A percentile compares a stretch with the other conserved stretches of the same genome.
Conservation (phyloP, 1,140 invertebrate species). For the Pseudomyrmex sp. region DNA sequence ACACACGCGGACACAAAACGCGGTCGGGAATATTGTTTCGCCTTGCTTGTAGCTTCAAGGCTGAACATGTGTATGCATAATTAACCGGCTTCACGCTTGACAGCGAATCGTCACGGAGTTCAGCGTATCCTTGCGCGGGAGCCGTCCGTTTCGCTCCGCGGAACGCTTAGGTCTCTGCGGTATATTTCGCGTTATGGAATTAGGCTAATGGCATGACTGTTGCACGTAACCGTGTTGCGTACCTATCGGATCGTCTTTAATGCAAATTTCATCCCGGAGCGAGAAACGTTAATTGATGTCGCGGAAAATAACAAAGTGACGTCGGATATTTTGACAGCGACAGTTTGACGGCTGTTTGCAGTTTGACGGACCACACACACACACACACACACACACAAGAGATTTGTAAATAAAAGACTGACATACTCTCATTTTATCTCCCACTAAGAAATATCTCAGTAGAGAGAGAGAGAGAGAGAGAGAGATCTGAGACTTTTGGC, state of each 20-base stretch:
- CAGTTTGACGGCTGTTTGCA: too few relatives aligned
- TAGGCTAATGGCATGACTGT: conserved; percentile 49
- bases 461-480: too few relatives aligned
- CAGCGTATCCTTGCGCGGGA: conserved; percentile 48
- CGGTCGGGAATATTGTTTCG: not conserved
- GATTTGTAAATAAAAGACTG: too few relatives aligned
- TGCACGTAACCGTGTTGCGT: conserved; percentile 17
- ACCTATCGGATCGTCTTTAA: conserved; percentile 2
- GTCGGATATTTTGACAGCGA: too few relatives aligned
- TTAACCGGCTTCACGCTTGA: conserved; percentile 55
- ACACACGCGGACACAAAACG: not conserved
- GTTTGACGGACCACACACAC: too few relatives aligned
- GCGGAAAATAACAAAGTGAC: too few relatives aligned
- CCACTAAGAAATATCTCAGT: not conserved
- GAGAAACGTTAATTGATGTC: too few relatives aligned
- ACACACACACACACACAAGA: too few relatives aligned
- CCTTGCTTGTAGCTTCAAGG: conserved; percentile 6
- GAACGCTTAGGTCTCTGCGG: conserved; percentile 26
- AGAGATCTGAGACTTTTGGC: too few relatives aligned
- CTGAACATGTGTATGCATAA: conserved; percentile 45
- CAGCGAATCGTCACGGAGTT: conserved; percentile 52
- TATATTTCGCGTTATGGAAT: conserved; percentile 44
- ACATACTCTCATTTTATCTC: not conserved
- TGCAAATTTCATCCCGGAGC: conserved; percentile 14
- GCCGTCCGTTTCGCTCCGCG: conserved; percentile 22